Evolutionary conservation across 2,113 vertebrate species (phyloP).

Genomic region (Ariopsis seemanni): DNA sequence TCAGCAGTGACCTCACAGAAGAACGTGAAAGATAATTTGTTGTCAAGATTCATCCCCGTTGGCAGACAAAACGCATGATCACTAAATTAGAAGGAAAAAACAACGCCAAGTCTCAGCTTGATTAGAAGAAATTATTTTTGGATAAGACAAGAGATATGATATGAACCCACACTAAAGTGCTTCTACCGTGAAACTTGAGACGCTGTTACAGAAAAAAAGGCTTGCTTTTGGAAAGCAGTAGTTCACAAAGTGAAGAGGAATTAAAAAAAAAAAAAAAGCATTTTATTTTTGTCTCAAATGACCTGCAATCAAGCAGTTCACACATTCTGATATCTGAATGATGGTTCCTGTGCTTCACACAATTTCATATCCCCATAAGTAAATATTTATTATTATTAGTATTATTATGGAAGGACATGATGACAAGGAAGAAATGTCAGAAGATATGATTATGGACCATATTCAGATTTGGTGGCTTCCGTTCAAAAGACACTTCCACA

Average conservation of each 20-base stretch:
- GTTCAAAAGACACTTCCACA: background rate
- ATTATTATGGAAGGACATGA: background rate
- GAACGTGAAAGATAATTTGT: slow-evolving; percentile 3
- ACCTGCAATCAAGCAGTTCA: background rate
- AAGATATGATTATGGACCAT: background rate
- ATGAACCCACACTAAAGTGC: background rate
- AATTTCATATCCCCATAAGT: background rate
- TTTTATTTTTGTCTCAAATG: background rate
- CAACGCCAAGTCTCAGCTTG: background rate
- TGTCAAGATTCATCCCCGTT: background rate
- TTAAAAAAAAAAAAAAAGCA: background rate
- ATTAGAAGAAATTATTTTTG: slow-evolving; percentile 25
- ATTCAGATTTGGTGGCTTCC: background rate
- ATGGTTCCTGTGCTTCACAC: background rate
- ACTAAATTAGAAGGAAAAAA: background rate
- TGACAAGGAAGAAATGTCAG: background rate
- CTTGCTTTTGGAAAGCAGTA: background rate
- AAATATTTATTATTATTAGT: background rate
- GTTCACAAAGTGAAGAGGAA: background rate
- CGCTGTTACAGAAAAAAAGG: background rate
- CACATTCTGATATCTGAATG: slow-evolving; percentile 7
- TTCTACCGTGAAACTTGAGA: background rate
- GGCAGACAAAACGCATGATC: background rate
- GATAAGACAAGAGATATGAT: slow-evolving; percentile 1
- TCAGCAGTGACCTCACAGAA: slow-evolving; percentile 10